These are phyloP conservation scores for Dermatemys mawii DNA, from an alignment of 2,113 vertebrate genomes.

Conservation along the genomic window DNA sequence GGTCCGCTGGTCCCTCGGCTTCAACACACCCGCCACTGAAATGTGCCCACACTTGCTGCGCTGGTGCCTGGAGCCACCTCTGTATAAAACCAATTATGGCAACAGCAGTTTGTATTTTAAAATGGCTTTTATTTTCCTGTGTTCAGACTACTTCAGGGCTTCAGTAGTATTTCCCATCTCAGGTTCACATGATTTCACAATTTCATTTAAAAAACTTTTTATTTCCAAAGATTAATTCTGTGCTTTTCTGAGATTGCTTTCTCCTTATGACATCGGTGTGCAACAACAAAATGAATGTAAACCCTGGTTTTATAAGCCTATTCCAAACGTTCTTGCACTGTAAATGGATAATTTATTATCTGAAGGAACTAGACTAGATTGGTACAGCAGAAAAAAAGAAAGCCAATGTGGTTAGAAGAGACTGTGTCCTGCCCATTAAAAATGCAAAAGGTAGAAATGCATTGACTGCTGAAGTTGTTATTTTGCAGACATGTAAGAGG, in stretches of 20 bases:
- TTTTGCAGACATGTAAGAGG: neutral
- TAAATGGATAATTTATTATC: neutral
- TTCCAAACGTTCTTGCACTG: neutral
- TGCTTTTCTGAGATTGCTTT: neutral
- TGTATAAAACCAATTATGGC: neutral
- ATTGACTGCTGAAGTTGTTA: neutral
- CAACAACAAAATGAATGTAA: neutral
- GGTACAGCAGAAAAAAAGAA: neutral
- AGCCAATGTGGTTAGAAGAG: neutral
- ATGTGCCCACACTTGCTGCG: no score
- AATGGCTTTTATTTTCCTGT: neutral
- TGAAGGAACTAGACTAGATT: neutral
- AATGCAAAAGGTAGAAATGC: neutral
- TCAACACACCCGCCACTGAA: no score
- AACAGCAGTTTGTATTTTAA: neutral
- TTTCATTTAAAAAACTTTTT: neutral
- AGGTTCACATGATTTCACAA: neutral
- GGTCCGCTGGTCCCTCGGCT: no score
- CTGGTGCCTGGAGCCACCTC: no score
- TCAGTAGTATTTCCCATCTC: neutral
- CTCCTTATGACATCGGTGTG: neutral
- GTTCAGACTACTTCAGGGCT: neutral
- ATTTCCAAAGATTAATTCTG: neutral
- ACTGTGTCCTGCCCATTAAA: neutral
- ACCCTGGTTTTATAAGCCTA: neutral